Percentiles rank a stretch among this genome's conserved stretches.
Evolutionary conservation across 2,888 invertebrate species (phyloP).

Genomic region (Tetramorium bicarinatum): DNA sequence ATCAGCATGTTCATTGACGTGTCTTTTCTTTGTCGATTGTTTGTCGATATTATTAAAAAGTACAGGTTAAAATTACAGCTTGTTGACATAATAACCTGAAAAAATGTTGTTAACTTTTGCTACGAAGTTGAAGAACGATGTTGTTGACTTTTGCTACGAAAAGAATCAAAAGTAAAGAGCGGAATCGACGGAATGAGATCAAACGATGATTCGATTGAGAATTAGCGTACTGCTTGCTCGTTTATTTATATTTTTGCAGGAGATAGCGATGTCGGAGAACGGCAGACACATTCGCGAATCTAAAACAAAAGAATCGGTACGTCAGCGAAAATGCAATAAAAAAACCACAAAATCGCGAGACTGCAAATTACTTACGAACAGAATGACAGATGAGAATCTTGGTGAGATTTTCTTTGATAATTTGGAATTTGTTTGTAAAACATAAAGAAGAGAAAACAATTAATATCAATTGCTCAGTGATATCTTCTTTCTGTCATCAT

Average conservation of each 20-base stretch:
- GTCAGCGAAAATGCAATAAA: neutral
- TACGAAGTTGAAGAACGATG: neutral
- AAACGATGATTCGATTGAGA: conserved; percentile 4
- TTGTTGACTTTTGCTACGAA: neutral
- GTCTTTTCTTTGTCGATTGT: neutral
- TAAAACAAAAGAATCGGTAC: neutral
- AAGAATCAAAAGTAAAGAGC: neutral
- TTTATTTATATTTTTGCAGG: neutral
- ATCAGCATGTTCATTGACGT: neutral
- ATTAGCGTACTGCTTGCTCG: neutral
- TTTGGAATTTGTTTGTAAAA: neutral
- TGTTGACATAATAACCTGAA: neutral
- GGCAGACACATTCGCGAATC: neutral
- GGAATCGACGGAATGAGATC: neutral
- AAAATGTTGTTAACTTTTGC: neutral
- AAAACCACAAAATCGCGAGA: neutral
- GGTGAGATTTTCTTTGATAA: neutral
- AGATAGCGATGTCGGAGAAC: neutral
- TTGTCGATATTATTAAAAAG: neutral
- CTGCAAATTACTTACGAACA: neutral
- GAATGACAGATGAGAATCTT: neutral
- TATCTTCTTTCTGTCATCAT: neutral
- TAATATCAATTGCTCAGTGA: conserved; percentile 22
- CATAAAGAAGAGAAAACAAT: neutral
- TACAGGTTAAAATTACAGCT: neutral